A percentile compares a stretch with the other conserved stretches of the same genome.
These are phyloP conservation scores for Toxonevra muliebris DNA, from an alignment of 2,888 invertebrate species.

Conservation along the genomic window DNA sequence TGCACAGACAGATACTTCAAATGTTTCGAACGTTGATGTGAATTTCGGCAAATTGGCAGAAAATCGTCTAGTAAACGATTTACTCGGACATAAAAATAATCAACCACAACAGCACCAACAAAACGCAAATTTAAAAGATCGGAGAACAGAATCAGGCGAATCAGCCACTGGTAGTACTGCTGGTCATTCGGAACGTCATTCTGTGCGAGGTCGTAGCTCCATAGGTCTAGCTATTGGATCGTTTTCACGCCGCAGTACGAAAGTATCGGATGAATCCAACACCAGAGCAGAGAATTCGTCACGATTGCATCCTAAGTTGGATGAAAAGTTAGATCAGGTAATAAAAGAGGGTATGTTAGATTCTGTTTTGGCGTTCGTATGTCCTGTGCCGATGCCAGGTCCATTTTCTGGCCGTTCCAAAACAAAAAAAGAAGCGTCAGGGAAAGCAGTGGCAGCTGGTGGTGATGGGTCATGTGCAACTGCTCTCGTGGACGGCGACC, in stretches of 20 bases:
- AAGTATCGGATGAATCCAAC: background rate
- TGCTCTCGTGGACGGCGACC: background rate
- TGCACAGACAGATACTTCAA: conserved; percentile 35
- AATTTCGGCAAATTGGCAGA: conserved; percentile 48
- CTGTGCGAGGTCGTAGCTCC: background rate
- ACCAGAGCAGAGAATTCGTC: conserved; percentile 16
- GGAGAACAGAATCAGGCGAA: background rate
- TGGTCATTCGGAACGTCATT: background rate
- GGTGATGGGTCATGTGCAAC: background rate
- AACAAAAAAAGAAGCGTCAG: conserved; percentile 28
- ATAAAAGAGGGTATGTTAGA: conserved; percentile 85
- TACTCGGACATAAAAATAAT: conserved; percentile 44
- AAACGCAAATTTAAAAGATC: conserved; percentile 7
- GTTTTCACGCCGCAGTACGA: background rate
- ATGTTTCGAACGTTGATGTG: conserved; percentile 1
- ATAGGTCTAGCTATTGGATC: background rate
- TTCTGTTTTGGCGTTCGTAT: conserved; percentile 81
- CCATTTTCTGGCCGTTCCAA: conserved; percentile 36
- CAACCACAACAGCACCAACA: conserved; percentile 33
- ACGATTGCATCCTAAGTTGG: conserved; percentile 56
- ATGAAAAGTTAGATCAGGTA: conserved; percentile 67
- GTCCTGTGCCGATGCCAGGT: conserved; percentile 53
- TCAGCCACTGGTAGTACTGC: background rate
- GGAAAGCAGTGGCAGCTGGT: background rate
- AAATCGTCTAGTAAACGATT: conserved; percentile 58